Evolutionary conservation across 2,113 vertebrate species (phyloP).

Genomic region (Ammodytes marinus): DNA sequence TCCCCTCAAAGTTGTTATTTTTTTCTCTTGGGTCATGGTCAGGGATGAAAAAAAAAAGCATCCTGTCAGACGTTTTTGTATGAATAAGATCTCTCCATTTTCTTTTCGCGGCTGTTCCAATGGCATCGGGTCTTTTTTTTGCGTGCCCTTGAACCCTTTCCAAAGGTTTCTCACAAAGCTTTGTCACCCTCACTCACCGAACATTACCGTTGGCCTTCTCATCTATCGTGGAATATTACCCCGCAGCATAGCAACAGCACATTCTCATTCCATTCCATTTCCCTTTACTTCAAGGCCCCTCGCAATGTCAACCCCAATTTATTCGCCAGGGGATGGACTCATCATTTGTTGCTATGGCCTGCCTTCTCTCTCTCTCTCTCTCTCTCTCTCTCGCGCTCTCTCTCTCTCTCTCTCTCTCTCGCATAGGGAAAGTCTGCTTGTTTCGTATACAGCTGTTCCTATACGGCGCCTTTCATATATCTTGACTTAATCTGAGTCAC

Average conservation of each 20-base stretch:
- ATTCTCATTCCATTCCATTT: slow-evolving; percentile 74
- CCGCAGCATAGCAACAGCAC: slow-evolving; percentile 63
- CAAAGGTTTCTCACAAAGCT: slow-evolving; percentile 48
- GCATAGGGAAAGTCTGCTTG: slow-evolving; percentile 60
- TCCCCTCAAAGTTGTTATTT: not conserved
- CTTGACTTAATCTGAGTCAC: slow-evolving; percentile 42
- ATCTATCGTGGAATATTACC: slow-evolving; percentile 65
- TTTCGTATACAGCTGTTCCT: slow-evolving; percentile 65
- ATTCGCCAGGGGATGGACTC: slow-evolving; percentile 72
- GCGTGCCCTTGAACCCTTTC: slow-evolving; percentile 47
- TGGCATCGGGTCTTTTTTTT: slow-evolving; percentile 33
- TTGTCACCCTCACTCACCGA: slow-evolving; percentile 47
- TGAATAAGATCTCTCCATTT: slow-evolving; percentile 34
- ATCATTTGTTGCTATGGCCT: slow-evolving; percentile 63
- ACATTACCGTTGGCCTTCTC: slow-evolving; percentile 55
- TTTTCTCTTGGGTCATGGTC: slow-evolving; percentile 11
- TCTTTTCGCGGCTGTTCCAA: slow-evolving; percentile 11
- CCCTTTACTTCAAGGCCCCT: slow-evolving; percentile 76
- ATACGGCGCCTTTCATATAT: slow-evolving; percentile 60
- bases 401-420: slow-evolving; percentile 18
- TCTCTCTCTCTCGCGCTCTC: slow-evolving; percentile 33
- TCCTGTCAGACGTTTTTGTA: slow-evolving; percentile 28
- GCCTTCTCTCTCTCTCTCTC: slow-evolving; percentile 33
- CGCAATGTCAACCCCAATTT: slow-evolving; percentile 81
- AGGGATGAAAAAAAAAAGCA: slow-evolving; percentile 19